These are phyloP conservation scores for Hyles lineata DNA, from an alignment of 2,888 invertebrate genomes.

Conservation along the genomic window DNA sequence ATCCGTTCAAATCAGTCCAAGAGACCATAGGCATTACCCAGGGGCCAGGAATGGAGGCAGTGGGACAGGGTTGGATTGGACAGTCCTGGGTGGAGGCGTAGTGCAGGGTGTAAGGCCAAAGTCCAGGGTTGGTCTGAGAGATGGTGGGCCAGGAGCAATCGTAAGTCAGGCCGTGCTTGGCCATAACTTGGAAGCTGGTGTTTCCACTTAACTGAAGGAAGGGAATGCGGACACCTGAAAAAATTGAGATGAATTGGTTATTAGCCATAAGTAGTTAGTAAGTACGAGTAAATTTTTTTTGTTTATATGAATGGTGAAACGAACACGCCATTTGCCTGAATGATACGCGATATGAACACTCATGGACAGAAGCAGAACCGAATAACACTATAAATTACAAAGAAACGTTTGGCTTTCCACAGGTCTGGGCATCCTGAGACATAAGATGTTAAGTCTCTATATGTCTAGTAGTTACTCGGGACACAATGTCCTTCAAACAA, in stretches of 20 bases:
- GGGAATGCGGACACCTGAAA: constrained; percentile 80
- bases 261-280: no score
- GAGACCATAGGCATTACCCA: constrained; percentile 89
- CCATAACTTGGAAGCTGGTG: constrained; percentile 83
- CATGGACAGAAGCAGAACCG: no score
- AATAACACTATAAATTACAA: no score
- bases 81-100: constrained; percentile 85
- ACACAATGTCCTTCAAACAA: no score
- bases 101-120: constrained; percentile 90
- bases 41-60: constrained; percentile 82
- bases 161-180: constrained; percentile 79
- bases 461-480: no score
- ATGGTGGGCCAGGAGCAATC: constrained; percentile 87
- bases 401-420: no score
- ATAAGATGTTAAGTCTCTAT: no score
- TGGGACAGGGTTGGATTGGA: constrained; percentile 83
- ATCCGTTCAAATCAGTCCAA: constrained; percentile 72
- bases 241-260: background rate
- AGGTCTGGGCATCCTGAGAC: no score
- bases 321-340: no score
- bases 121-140: constrained; percentile 63
- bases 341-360: no score
- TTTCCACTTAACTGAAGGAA: constrained; percentile 85
- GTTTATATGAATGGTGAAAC: no score
- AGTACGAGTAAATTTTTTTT: no score